These are phyloP conservation scores for Temnothorax ravouxi DNA, from an alignment of 2,888 invertebrate species.

Conservation along the genomic window DNA sequence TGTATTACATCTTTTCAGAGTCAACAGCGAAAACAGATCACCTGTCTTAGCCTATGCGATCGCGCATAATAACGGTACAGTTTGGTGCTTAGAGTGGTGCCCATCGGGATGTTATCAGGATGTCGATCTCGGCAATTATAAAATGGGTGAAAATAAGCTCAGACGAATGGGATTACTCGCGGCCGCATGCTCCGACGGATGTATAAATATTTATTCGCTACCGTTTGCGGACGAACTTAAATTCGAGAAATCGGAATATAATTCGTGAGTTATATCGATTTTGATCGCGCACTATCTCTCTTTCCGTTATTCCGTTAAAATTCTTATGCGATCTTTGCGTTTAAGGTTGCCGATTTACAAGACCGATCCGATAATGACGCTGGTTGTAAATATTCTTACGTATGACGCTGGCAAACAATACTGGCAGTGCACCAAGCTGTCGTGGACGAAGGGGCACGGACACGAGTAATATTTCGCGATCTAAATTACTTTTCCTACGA, in stretches of 20 bases:
- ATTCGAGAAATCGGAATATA: constrained; percentile 79
- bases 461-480: constrained; percentile 80
- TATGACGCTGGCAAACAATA: constrained; percentile 76
- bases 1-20: constrained; percentile 41
- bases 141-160: constrained; percentile 62
- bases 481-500: constrained; percentile 14
- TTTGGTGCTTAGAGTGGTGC: constrained; percentile 93
- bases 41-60: constrained; percentile 88
- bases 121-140: constrained; percentile 68
- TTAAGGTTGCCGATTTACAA: constrained; percentile 81
- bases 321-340: constrained; percentile 9
- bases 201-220: constrained; percentile 89
- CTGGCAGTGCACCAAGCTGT: constrained; percentile 83
- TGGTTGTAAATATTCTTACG: constrained; percentile 78
- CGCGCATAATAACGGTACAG: constrained; percentile 89
- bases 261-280: constrained; percentile 62
- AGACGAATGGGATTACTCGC: constrained; percentile 90
- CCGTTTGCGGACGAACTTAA: constrained; percentile 87
- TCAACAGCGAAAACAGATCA: constrained; percentile 3
- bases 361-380: constrained; percentile 83
- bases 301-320: not conserved
- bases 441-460: constrained; percentile 83
- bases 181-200: constrained; percentile 90
- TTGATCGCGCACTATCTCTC: not conserved
- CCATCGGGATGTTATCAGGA: constrained; percentile 90